phyloP scores from a whole-genome alignment of 1,140 invertebrate genomes.

The Plectrocnemia conspersa region DNA sequence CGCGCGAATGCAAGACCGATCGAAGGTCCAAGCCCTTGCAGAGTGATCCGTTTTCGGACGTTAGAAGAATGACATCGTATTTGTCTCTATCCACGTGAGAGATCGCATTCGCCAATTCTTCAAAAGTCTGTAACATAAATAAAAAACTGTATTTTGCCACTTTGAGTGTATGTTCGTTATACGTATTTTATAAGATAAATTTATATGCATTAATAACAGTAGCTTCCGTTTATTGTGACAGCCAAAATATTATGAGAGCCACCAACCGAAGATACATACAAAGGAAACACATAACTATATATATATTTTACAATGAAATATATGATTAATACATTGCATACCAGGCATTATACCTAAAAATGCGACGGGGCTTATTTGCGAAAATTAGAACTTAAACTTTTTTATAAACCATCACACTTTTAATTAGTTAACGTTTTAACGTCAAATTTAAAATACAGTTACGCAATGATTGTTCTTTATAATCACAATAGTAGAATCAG shows the following conservation, averaged over 20 bases:
- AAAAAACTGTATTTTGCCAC: no score
- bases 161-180: no score
- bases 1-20: constrained; percentile 14
- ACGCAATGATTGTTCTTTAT: not conserved
- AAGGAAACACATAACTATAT: no score
- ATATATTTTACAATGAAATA: no score
- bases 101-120: constrained; percentile 25
- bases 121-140: constrained; percentile 19
- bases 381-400: not conserved
- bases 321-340: no score
- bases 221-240: no score
- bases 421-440: not conserved
- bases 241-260: no score
- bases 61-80: constrained; percentile 16
- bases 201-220: no score
- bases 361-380: not conserved
- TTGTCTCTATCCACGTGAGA: not conserved
- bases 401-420: not conserved
- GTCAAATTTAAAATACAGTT: not conserved
- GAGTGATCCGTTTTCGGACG: constrained; percentile 13
- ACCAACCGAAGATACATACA: no score
- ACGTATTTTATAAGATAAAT: no score
- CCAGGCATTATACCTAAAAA: no score
- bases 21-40: constrained; percentile 29
- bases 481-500: no score